These are phyloP conservation scores for Spilosoma lubricipeda DNA, from an alignment of 2,888 invertebrate genomes.

Conservation along the genomic window DNA sequence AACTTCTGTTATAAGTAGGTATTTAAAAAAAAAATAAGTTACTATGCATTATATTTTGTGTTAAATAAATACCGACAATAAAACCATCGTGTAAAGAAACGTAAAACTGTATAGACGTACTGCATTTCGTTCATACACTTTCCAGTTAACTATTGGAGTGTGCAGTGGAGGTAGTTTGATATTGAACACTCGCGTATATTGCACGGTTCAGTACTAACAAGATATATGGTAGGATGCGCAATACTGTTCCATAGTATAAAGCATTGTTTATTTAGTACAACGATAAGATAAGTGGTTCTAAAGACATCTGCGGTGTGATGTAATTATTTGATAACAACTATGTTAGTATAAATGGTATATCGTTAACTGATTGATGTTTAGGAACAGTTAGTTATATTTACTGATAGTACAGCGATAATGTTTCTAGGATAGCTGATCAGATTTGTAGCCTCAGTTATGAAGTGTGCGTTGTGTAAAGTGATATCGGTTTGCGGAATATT, in stretches of 20 bases:
- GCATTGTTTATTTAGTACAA: slow-evolving; percentile 20
- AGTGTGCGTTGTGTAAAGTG: slow-evolving; percentile 8
- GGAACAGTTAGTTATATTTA: slow-evolving; percentile 3
- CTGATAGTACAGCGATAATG: slow-evolving; percentile 7
- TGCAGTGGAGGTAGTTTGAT: too few species aligned
- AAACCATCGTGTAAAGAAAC: background rate
- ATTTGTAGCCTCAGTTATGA: slow-evolving; percentile 9
- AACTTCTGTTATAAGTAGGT: too few species aligned
- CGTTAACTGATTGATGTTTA: slow-evolving; percentile 13
- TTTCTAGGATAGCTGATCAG: slow-evolving; percentile 6
- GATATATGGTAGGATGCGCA: background rate
- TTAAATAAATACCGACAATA: background rate
- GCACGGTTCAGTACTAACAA: background rate
- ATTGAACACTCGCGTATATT: background rate
- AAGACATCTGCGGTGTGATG: slow-evolving; percentile 12
- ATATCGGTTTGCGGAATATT: slow-evolving; percentile 9
- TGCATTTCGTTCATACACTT: background rate
- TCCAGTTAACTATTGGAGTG: background rate
- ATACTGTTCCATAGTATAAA: background rate
- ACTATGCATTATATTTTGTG: too few species aligned
- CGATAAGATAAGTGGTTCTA: slow-evolving; percentile 11
- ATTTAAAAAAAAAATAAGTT: too few species aligned
- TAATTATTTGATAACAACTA: slow-evolving; percentile 11
- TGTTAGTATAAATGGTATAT: slow-evolving; percentile 2
- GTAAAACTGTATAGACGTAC: background rate